Base-by-base conservation (phyloP, 2,113 vertebrate genomes). In the Colaptes auratus region DNA sequence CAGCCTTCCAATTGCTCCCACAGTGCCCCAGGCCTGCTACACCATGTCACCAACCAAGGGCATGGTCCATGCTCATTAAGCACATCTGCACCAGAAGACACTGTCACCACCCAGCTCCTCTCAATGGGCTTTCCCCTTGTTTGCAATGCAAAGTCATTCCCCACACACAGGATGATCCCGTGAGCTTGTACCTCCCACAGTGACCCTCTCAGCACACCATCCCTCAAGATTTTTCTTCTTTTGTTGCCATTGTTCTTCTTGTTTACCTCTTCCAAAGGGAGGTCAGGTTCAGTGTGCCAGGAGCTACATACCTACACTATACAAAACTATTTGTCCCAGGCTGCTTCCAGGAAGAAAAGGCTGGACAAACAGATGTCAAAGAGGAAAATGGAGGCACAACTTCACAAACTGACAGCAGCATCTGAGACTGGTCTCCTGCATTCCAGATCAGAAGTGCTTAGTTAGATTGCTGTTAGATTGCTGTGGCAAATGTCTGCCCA, bases 161-260 rank as follows among this genome's bases (percentile, higher is more conserved):
- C 60, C 18, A 31, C 46, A 18, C 12, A 25, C 1, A 3, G 36
- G 24, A 67, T 30, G 27, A 12, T 44, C 44, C n/a, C 0, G 1
- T 20, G 36, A 9, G 42, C 36, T 30, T 0, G 1, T 36, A 24
- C 14, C 30, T 87, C 39, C 20, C 12, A 46, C 0, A 0, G 12
- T 52, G 28, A 9, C 15, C 19, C 9, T n/a, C 21, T 50, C 44
- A 0, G 0, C 28, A 31, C 23, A 9, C 10, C 33, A 9, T 2
- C 8, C 17, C 42, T 48, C 4, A 0, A 53, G 12, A 3, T 69
- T 76, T 66, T 33, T 36, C 50, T 63, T 5, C 5, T 67, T 31
- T 48, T 52, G 31, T 15, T 56, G 27, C 5, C 36, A 20, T n/a
- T 46, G 10, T 42, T 85, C 59, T 35, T 35, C 0, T 15, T 52